Base-by-base conservation (phyloP, 2,113 vertebrate species). In the Aptenodytes forsteri region DNA sequence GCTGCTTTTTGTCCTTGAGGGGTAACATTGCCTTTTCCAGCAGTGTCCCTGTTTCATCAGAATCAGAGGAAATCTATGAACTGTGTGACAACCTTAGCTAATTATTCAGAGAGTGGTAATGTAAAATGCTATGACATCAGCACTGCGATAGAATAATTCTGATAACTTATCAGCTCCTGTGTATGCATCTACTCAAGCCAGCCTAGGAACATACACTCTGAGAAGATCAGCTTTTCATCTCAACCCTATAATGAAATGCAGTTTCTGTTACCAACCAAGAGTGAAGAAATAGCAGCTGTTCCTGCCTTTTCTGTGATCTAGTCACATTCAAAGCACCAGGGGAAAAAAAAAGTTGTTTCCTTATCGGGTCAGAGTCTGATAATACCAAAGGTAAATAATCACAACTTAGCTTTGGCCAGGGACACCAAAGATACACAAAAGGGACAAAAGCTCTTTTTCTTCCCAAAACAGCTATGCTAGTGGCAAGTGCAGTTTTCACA, bases 271-370 rank as follows among this genome's bases (percentile, higher is more conserved):
- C 89, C 69, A 95, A 72, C 58, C 14, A 58, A 77, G 84, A 94
- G 71, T 40, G 71, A 87, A 93, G 86, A 91, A 95, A 97, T 50
- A 94, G 61, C 85, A 96, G 80, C 61, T 80, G 72, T 80, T 96
- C 59, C 21, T 88, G 42, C 73, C 38, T 91, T 29, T 94, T 90
- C 88, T 91, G 38, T 89, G 77, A 90, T 79, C 81, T 85, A 73
- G 69, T 85, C 76, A n/a, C 18, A 66, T 55, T 78, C 12, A 8
- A 77, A 91, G 36, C 0, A 1, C 52, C 34, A 42, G 42, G 40
- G n/a, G 0, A 2, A 30, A 49, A 79, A 52, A 72, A 26, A 54
- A 58, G 40, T 62, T 11, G 30, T 52, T 96, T 94, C 72, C 42
- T 55, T 89, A 27, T 47, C 3, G 11, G 27, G 71, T 93, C 70